Evolutionary conservation across 2,113 vertebrate species (phyloP).

Genomic region (Hystrix brachyura): DNA sequence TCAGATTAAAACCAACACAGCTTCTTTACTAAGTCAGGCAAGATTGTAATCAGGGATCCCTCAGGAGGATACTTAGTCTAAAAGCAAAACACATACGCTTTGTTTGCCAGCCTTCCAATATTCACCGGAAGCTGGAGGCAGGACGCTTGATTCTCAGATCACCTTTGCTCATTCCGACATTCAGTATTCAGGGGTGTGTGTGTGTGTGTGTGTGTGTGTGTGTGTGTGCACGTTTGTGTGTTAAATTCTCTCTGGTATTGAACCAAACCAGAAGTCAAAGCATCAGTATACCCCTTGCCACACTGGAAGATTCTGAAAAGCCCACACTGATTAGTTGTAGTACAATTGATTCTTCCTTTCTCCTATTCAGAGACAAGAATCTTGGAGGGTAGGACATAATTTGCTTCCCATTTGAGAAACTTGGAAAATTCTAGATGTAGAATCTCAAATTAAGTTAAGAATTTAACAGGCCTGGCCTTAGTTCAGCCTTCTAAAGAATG

Average conservation of each 20-base stretch:
- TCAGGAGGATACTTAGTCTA: neutral
- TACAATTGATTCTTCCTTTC: neutral
- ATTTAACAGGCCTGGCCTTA: neutral
- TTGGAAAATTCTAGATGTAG: neutral
- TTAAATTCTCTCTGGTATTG: neutral
- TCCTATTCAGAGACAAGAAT: neutral
- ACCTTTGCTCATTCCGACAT: neutral
- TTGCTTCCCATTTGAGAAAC: slow-evolving; percentile 35
- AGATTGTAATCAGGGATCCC: neutral
- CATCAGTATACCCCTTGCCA: neutral
- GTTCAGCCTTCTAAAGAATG: slow-evolving; percentile 32
- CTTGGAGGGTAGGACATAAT: neutral
- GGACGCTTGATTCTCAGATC: neutral
- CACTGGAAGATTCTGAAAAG: neutral
- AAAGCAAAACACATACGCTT: neutral
- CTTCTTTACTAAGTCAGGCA: neutral
- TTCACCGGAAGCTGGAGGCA: neutral
- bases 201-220: neutral
- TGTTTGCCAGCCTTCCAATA: neutral
- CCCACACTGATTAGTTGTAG: neutral
- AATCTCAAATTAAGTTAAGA: slow-evolving; percentile 53
- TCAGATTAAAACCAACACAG: neutral
- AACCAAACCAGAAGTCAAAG: neutral
- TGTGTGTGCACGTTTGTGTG: neutral
- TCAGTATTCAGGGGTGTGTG: neutral